Conservation (phyloP, 1,140 invertebrate genomes). For the Aphaenogaster rudis region DNA sequence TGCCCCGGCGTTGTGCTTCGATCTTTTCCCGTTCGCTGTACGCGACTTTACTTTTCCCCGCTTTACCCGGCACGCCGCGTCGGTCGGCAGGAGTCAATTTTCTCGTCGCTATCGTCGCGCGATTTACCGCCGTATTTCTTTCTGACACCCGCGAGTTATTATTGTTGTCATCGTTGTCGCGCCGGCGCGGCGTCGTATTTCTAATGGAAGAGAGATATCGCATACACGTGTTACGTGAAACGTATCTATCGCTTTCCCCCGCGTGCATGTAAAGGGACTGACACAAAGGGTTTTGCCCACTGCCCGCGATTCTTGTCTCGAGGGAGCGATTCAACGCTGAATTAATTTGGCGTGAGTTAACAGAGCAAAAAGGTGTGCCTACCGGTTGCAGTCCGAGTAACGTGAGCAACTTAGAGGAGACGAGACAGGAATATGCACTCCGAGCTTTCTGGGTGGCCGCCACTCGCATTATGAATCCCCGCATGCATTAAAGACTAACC, state of each 20-base stretch:
- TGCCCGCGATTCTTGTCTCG: constrained; percentile 50
- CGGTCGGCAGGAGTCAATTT: constrained; percentile 35
- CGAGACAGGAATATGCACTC: constrained; percentile 70
- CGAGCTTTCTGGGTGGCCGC: constrained; percentile 23
- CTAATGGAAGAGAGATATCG: constrained; percentile 38
- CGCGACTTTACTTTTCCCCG: constrained; percentile 35
- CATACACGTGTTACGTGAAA: neutral
- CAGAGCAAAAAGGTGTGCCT: constrained; percentile 45
- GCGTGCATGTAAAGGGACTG: neutral
- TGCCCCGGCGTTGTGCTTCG: constrained; percentile 14
- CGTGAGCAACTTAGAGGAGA: constrained; percentile 44
- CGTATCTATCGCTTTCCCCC: neutral
- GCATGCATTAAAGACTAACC: constrained; percentile 74
- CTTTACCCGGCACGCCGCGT: neutral
- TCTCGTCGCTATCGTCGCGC: constrained; percentile 33
- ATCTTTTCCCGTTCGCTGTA: constrained; percentile 24
- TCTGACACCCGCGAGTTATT: constrained; percentile 31
- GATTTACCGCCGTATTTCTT: constrained; percentile 51
- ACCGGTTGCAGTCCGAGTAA: constrained; percentile 28
- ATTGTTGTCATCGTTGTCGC: constrained; percentile 48
- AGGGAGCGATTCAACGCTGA: constrained; percentile 32
- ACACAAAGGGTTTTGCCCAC: constrained; percentile 16
- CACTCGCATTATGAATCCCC: constrained; percentile 69
- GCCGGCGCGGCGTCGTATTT: constrained; percentile 12
- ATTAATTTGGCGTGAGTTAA: constrained; percentile 71